Conservation (phyloP, 1,140 invertebrate species). For the Apis dorsata region DNA sequence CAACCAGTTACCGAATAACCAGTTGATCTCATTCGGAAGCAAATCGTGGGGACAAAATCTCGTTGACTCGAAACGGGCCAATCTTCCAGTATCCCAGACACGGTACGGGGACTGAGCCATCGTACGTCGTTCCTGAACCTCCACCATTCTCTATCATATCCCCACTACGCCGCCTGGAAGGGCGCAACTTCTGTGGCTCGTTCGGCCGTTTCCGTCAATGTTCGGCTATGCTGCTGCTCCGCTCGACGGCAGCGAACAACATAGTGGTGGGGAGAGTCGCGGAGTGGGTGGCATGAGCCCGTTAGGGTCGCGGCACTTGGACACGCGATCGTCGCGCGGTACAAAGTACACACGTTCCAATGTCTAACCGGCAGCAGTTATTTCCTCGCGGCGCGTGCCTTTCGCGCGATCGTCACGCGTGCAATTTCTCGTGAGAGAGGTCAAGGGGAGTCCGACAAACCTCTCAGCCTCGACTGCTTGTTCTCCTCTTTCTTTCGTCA, state of each 20-base stretch:
- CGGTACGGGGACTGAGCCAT: not conserved
- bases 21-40: not conserved
- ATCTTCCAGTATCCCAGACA: not conserved
- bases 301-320: slow-evolving; percentile 9
- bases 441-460: slow-evolving; percentile 46
- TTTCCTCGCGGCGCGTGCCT: slow-evolving; percentile 61
- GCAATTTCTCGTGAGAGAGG: slow-evolving; percentile 55
- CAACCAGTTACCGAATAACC: not conserved
- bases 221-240: slow-evolving; percentile 18
- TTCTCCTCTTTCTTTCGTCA: not conserved
- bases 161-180: not conserved
- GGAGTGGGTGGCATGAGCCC: slow-evolving; percentile 10
- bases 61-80: not conserved
- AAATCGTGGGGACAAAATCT: not conserved
- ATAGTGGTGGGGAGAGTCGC: not conserved
- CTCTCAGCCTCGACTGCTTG: not conserved
- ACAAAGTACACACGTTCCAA: slow-evolving; percentile 22
- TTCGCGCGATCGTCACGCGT: slow-evolving; percentile 61
- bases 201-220: not conserved
- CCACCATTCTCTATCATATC: no score
- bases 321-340: slow-evolving; percentile 58
- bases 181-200: not conserved
- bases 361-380: slow-evolving; percentile 48
- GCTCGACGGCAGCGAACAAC: not conserved
- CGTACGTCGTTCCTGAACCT: not conserved